phyloP scores from a whole-genome alignment of 2,888 invertebrate genomes.

The Pecten maximus region DNA sequence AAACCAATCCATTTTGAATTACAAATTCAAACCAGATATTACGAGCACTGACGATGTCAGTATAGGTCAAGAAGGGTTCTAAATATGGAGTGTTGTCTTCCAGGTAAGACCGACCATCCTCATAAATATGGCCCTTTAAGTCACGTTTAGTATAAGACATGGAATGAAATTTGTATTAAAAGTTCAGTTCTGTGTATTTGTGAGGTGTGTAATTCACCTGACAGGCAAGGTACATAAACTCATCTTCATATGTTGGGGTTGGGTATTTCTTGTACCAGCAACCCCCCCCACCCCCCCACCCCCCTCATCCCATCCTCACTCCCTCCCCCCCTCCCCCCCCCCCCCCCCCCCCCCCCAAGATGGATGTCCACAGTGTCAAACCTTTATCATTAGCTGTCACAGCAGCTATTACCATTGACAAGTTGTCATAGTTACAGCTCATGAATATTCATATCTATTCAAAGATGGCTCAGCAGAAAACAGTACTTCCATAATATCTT shows the following conservation, averaged over 20 bases:
- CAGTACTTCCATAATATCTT: background rate
- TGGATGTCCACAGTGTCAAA: background rate
- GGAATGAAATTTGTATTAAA: background rate
- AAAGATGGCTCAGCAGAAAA: background rate
- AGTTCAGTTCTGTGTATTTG: too few species aligned
- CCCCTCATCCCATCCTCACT: background rate
- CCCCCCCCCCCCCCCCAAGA: background rate
- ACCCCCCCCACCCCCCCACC: background rate
- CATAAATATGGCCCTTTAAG: too few species aligned
- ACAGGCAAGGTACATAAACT: too few species aligned
- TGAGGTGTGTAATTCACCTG: too few species aligned
- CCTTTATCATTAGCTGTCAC: background rate
- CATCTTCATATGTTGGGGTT: too few species aligned
- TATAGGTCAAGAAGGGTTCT: too few species aligned
- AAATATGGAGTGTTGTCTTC: too few species aligned
- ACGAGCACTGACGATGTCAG: too few species aligned
- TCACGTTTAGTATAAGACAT: background rate
- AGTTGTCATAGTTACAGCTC: constrained; percentile 4
- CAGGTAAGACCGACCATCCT: too few species aligned
- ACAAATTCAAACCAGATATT: too few species aligned
- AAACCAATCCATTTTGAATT: too few species aligned
- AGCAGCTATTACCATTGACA: background rate
- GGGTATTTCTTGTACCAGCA: background rate
- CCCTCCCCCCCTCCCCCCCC: background rate
- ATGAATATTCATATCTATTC: constrained; percentile 4